Base-by-base conservation (phyloP, 2,113 vertebrate species). In the Anoplopoma fimbria region DNA sequence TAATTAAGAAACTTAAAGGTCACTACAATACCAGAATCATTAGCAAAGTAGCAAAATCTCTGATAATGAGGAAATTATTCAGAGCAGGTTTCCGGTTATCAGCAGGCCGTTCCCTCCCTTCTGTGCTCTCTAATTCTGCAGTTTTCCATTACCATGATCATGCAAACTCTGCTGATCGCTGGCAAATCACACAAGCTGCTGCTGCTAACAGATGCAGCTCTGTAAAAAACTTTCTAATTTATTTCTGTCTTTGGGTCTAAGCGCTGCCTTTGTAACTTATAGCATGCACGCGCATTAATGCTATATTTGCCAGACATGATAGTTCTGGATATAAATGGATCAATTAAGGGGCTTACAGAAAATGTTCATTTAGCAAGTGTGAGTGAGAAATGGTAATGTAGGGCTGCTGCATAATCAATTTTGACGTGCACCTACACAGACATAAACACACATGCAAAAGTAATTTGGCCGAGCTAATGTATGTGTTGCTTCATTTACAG, bases 241-340 rank as follows among this genome's bases (percentile, higher is more conserved):
- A 40, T 79, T 67, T 57, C 74, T 27, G 55, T 57, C 47, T 51
- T 49, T 79, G 27, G 57, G 27, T 36, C 14, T 7, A 57, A 65
- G 38, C 63, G 23, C 31, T 45, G 78, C 40, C 75, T 81, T 73
- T 84, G 76, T 77, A 84, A 89, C 31, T 77, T 74, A 72, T 62
- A 87, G 40, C 25, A 63, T 45, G 6, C 49, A 31, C 3, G 5
- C 23, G 19, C 67, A 84, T 88, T 81, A 87, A 91, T 86, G 83
- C 67, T 82, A 36, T 69, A 69, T 67, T 57, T 62, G 65, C 65
- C 31, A 33, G 58, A 75, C 63, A 29, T 88, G 85, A 85, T 90
- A 71, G 57, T 85, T 85, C 75, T 77, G 60, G 67, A 88, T 81
- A 89, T 80, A 88, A 92, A 95, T 92, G 17, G 88, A 83, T 71